Conservation (phyloP, 2,888 invertebrate species). For the Poecilus cupreus region DNA sequence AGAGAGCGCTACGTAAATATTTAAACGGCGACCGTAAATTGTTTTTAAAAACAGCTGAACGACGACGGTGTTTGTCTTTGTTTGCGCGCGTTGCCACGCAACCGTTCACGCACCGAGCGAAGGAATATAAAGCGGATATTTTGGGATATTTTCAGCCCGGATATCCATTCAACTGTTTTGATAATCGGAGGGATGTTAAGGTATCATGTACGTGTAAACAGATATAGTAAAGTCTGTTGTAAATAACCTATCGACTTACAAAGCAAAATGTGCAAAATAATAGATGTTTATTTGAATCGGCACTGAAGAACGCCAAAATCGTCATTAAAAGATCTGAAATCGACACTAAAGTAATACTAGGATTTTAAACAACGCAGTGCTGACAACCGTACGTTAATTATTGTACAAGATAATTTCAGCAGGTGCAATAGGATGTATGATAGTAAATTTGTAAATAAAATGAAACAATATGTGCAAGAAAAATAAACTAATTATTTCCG, state of each 20-base stretch:
- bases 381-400: no score
- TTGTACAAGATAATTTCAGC: no score
- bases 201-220: not conserved
- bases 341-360: no score
- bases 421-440: no score
- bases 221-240: not conserved
- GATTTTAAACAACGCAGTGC: no score
- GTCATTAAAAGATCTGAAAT: no score
- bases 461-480: no score
- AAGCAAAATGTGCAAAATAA: not conserved
- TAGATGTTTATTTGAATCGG: not conserved
- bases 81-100: slow-evolving; percentile 1
- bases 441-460: no score
- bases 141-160: not conserved
- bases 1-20: not conserved
- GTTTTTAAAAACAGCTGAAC: slow-evolving; percentile 9
- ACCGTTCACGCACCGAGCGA: not conserved
- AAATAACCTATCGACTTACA: not conserved
- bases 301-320: no score
- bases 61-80: not conserved
- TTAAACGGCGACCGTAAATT: slow-evolving; percentile 12
- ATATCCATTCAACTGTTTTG: slow-evolving; percentile 24
- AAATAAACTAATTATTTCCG: no score
- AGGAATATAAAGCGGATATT: slow-evolving; percentile 31
- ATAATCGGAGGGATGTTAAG: not conserved